A percentile compares a stretch with the other conserved stretches of the same genome.
phyloP scores from a whole-genome alignment of 2,113 vertebrate species.

The Reinhardtius hippoglossoides region DNA sequence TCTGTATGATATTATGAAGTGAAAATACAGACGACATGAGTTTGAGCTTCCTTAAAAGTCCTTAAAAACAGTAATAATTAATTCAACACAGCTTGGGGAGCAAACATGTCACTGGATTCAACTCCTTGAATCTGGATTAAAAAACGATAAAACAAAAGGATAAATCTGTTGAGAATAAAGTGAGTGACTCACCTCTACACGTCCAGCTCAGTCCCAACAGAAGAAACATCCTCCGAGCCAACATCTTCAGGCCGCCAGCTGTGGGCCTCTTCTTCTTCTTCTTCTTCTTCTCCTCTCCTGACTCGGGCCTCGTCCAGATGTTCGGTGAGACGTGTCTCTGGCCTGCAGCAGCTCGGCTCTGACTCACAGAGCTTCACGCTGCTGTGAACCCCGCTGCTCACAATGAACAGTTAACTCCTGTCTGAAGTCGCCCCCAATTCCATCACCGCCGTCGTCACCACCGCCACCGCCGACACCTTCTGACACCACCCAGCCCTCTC shows the following conservation, averaged over 20 bases:
- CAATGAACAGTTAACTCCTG: constrained; percentile 31
- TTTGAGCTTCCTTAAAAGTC: neutral
- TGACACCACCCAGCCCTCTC: constrained; percentile 46
- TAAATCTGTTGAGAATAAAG: neutral
- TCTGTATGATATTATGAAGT: too few relatives aligned
- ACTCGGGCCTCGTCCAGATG: constrained; percentile 19
- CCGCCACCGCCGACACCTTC: constrained; percentile 33
- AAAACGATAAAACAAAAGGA: too few relatives aligned
- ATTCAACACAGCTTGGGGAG: too few relatives aligned
- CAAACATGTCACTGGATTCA: too few relatives aligned
- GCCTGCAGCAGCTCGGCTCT: neutral
- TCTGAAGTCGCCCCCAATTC: constrained; percentile 26
- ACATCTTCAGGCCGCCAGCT: constrained; percentile 43
- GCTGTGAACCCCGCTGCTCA: constrained; percentile 24
- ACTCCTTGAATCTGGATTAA: too few relatives aligned
- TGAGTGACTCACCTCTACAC: constrained; percentile 71
- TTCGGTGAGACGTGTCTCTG: constrained; percentile 3
- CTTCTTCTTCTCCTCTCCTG: neutral
- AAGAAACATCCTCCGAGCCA: constrained; percentile 57
- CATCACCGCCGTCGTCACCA: constrained; percentile 35
- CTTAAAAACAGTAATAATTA: too few relatives aligned
- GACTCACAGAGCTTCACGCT: too few relatives aligned
- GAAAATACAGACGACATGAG: too few relatives aligned
- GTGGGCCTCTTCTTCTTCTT: neutral
- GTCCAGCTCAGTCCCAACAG: constrained; percentile 72